Evolutionary conservation across 2,888 invertebrate species (phyloP), one percentile per base, ranked within the genome.

Genomic region (Drosophila seclusa): DNA sequence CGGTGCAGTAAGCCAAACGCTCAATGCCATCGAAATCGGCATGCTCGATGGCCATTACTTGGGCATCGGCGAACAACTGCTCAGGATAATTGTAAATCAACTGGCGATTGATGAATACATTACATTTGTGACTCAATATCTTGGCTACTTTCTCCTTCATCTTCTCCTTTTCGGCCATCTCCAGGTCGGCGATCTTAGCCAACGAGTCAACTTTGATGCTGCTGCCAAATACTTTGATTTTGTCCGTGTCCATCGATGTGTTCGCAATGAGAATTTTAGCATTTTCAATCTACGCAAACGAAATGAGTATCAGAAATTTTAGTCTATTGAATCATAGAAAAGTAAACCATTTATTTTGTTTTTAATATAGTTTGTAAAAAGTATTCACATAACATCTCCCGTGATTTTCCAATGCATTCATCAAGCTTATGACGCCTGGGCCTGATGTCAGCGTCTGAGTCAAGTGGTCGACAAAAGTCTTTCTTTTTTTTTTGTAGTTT

Each of bases 1-100:
- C 99, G 75, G 99, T 98, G 18, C 99, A 99, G 31, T 99, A 95
- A 32, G 99, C 99, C 68, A 99, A 94, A 73, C 99, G 95, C 93
- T 99, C 99, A 89, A 99, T 99, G 60, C 99, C 99, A 93, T 99
- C 99, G 92, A 99, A 99, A 93, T 99, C 99, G 4, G 99, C 99
- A 93, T 99, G 99, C 92, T 99, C 99, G 84, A 99, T 99, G 1
- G 99, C 99, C 99, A 99, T 99, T 11, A 99, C 96, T 55, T 98
- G 97, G 52, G 98, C 98, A 94, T 99, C 99, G 45, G 99, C 98
- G 93, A 99, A 99, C 85, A 99, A 94, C 93, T 99, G 99, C 93
- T 99, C 99, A 0, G 99, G 99, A 93, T 99, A 99, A 94, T 99
- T 99, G 94, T 99, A 99, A 93, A 99, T 99, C 81, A 99, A 94